Conservation (phyloP, 1,140 invertebrate species). For the Procambarus clarkii region DNA sequence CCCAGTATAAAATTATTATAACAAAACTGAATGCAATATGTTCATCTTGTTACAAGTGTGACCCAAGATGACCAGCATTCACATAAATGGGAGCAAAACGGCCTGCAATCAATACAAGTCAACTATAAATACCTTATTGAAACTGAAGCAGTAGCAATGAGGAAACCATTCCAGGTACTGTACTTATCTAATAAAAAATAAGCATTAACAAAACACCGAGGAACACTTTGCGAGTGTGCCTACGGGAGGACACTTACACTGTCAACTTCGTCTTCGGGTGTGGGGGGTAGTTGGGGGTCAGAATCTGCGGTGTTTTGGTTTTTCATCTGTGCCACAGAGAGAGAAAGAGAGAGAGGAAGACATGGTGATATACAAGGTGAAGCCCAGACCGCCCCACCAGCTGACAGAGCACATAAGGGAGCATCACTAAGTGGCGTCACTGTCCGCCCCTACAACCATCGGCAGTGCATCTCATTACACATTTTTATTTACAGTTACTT, state of each 20-base stretch:
- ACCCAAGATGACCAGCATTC: no score
- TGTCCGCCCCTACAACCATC: neutral
- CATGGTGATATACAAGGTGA: constrained; percentile 35
- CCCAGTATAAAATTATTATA: no score
- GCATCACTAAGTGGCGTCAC: neutral
- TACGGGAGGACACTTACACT: constrained; percentile 38
- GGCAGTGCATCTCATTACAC: neutral
- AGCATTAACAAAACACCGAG: neutral
- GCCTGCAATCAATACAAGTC: no score
- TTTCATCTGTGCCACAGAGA: constrained; percentile 61
- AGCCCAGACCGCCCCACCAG: constrained; percentile 17
- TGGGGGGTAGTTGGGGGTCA: constrained; percentile 51
- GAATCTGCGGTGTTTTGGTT: constrained; percentile 51
- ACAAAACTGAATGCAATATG: no score
- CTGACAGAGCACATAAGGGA: neutral
- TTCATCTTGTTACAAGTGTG: no score
- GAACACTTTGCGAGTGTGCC: neutral
- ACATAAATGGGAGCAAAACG: no score
- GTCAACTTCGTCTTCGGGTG: constrained; percentile 55
- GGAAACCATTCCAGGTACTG: no score
- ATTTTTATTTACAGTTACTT: neutral
- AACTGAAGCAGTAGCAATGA: no score
- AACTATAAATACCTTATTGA: no score
- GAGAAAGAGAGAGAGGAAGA: neutral
- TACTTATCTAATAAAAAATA: no score